phyloP scores from a whole-genome alignment of 2,797 vertebrate species.

The Brachyrhaphis roseni region DNA sequence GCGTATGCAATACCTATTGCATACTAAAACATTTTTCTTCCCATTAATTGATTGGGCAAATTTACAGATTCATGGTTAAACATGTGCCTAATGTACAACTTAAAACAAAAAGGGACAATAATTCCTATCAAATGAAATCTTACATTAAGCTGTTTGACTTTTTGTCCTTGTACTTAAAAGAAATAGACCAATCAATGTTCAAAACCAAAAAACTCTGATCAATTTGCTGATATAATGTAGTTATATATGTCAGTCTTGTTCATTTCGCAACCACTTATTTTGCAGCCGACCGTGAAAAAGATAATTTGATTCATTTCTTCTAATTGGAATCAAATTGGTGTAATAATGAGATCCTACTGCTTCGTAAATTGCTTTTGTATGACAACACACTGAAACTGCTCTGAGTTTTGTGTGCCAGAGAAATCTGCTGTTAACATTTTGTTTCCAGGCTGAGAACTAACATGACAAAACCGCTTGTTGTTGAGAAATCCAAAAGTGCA shows the following conservation, averaged over 20 bases:
- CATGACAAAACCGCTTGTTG: slow-evolving; percentile 30
- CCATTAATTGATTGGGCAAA: neutral
- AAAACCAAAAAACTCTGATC: slow-evolving; percentile 17
- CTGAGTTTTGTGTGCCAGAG: slow-evolving; percentile 32
- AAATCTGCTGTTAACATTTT: slow-evolving; percentile 58
- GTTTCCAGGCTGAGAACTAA: slow-evolving; percentile 32
- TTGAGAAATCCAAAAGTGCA: slow-evolving; percentile 57
- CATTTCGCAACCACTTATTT: slow-evolving; percentile 53
- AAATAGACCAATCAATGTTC: slow-evolving; percentile 31
- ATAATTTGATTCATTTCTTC: slow-evolving; percentile 71
- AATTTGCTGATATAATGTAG: slow-evolving; percentile 49
- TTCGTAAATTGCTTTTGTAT: slow-evolving; percentile 71
- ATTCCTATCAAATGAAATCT: slow-evolving; percentile 4
- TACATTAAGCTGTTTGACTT: slow-evolving; percentile 49
- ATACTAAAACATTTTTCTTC: slow-evolving; percentile 17
- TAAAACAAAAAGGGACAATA: slow-evolving; percentile 12
- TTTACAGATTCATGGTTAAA: slow-evolving; percentile 3
- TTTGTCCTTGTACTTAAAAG: slow-evolving; percentile 30
- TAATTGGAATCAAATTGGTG: slow-evolving; percentile 76
- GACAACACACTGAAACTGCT: slow-evolving; percentile 53
- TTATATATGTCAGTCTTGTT: slow-evolving; percentile 50
- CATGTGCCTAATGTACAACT: neutral
- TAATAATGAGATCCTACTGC: slow-evolving; percentile 72
- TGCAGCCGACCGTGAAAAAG: slow-evolving; percentile 64
- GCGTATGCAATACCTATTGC: neutral